Evolutionary conservation across 2,888 invertebrate genomes (phyloP).

Genomic region (Lysandra coridon): DNA sequence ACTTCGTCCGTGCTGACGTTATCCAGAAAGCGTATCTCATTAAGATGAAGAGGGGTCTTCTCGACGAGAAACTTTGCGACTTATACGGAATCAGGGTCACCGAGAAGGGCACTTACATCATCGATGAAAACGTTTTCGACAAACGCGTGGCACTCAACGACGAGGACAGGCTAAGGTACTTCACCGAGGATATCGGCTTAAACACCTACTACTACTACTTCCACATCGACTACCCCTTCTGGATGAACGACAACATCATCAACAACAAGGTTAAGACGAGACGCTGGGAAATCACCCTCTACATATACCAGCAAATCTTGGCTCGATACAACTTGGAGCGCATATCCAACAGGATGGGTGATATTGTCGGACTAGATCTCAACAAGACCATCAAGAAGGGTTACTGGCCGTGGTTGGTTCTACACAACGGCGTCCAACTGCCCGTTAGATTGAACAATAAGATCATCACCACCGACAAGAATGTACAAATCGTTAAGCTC

Average conservation of each 20-base stretch:
- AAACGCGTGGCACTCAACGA: slow-evolving; percentile 74
- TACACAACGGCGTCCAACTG: slow-evolving; percentile 77
- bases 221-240: slow-evolving; percentile 83
- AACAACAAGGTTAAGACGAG: slow-evolving; percentile 59
- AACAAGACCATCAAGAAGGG: slow-evolving; percentile 66
- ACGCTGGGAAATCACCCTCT: slow-evolving; percentile 80
- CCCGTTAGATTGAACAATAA: slow-evolving; percentile 74
- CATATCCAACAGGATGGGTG: slow-evolving; percentile 70
- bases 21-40: slow-evolving; percentile 78
- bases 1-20: slow-evolving; percentile 84
- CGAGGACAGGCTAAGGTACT: slow-evolving; percentile 82
- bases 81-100: slow-evolving; percentile 74
- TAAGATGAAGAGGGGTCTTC: slow-evolving; percentile 73
- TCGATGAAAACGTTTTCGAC: slow-evolving; percentile 84
- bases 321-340: slow-evolving; percentile 81
- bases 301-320: slow-evolving; percentile 82
- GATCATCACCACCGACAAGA: slow-evolving; percentile 54
- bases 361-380: slow-evolving; percentile 68
- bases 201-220: slow-evolving; percentile 83
- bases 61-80: slow-evolving; percentile 74
- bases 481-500: slow-evolving; percentile 49
- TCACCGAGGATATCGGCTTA: slow-evolving; percentile 83
- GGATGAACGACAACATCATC: slow-evolving; percentile 74
- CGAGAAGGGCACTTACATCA: slow-evolving; percentile 77
- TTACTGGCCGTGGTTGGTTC: slow-evolving; percentile 79